Base-by-base conservation (phyloP, 2,888 invertebrate species). In the Napeogenes sylphis region DNA sequence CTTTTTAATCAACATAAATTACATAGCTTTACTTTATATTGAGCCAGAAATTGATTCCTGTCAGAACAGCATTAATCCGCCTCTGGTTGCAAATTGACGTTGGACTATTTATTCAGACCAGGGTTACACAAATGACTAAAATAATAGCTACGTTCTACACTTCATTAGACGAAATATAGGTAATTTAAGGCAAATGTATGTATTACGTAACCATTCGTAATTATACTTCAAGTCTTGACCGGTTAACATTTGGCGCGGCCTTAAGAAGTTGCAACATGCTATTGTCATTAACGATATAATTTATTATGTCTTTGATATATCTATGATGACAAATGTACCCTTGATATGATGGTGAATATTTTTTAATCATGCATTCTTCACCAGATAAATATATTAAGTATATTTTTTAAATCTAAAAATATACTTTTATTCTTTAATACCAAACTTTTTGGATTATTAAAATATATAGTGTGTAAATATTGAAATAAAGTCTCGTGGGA, bases 171-270 rank as follows among this genome's bases (percentile, higher is more conserved):
- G 55, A 59, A 61, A 58, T 58, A 56, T 61, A 59, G 56, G 55
- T 58, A 56, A 55, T 67, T 60, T 54, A 32, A 53, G 32, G 45
- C 61, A n/a, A 42, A 32, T 67, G 14, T 55, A 21, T n/a, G 56
- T 53, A 61, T 65, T 61, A 65, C 65, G 59, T 62, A 67, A 67
- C 58, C 45, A 45, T 38, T 55, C 14, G 55, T 67, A 68, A 65
- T 68, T 61, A 66, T 68, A 64, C 65, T 59, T 69, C 71, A 69
- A 63, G 61, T 55, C 71, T 71, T 78, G 81, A 82, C 85, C 84
- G 84, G 85, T 83, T 88, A 86, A 81, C 88, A 88, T 88, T 87
- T 87, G 69, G 77, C 71, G 69, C 76, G 85, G 82, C 88, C 87
- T 87, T 82, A 82, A 71, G 71, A 66, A 63, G 72, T 86, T 86